A percentile compares a stretch with the other conserved stretches of the same genome.
Evolutionary conservation across 2,888 invertebrate genomes (phyloP).

Genomic region (Dysmachus trigonus): DNA sequence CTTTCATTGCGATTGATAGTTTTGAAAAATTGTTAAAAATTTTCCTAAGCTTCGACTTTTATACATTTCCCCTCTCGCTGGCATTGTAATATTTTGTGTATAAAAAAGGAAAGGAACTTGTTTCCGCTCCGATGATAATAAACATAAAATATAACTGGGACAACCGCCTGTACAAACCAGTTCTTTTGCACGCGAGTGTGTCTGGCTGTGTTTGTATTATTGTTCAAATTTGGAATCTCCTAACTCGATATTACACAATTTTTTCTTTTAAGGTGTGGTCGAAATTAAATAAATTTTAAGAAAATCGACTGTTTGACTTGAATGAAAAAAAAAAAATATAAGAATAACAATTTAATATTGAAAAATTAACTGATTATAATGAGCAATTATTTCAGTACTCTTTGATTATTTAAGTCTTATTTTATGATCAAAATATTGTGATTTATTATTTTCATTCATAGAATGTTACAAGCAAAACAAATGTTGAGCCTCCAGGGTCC

Average conservation of each 20-base stretch:
- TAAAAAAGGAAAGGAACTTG: background rate
- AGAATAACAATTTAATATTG: no score
- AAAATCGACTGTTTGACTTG: no score
- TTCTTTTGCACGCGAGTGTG: background rate
- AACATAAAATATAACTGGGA: background rate
- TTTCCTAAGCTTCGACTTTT: background rate
- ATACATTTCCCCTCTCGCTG: background rate
- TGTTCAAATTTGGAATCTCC: background rate
- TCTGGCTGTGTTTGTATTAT: background rate
- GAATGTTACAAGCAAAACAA: no score
- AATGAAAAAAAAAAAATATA: no score
- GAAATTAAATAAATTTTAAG: background rate
- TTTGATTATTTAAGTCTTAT: no score
- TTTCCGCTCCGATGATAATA: background rate
- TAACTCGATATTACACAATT: background rate
- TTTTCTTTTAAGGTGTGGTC: background rate
- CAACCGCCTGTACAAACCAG: background rate
- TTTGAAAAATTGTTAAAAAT: background rate
- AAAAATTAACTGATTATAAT: no score
- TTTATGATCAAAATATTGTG: no score
- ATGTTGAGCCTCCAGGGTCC: no score
- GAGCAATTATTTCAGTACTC: no score
- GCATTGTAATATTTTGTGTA: background rate
- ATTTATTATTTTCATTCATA: no score
- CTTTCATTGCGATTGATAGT: background rate